A percentile compares a stretch with the other conserved stretches of the same genome.
phyloP scores from a whole-genome alignment of 2,113 vertebrate species.

The Carassius carassius region DNA sequence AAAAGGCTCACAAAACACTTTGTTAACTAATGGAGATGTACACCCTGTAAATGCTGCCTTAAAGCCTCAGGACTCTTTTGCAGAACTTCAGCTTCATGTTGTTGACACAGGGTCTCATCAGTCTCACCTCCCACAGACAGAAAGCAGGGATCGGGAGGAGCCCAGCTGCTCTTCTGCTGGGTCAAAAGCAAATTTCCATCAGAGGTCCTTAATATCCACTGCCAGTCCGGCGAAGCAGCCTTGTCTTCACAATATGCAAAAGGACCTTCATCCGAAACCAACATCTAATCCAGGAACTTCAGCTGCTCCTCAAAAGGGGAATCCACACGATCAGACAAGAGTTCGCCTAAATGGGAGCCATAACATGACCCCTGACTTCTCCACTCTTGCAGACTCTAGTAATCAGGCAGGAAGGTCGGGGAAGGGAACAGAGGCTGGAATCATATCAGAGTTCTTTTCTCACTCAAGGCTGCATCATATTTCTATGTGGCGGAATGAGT shows the following conservation, averaged over 20 bases:
- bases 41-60: slow-evolving; percentile 90
- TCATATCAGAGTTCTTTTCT: slow-evolving; percentile 95
- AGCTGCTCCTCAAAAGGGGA: slow-evolving; percentile 49
- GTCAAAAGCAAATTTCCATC: slow-evolving; percentile 51
- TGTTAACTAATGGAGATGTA: slow-evolving; percentile 84
- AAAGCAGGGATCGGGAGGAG: neutral
- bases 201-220: slow-evolving; percentile 62
- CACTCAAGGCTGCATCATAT: slow-evolving; percentile 96
- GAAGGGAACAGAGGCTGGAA: slow-evolving; percentile 77
- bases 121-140: slow-evolving; percentile 48
- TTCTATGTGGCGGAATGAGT: slow-evolving; percentile 90
- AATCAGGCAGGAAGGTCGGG: slow-evolving; percentile 61
- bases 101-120: slow-evolving; percentile 48
- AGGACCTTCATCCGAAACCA: slow-evolving; percentile 49
- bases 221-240: slow-evolving; percentile 65
- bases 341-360: slow-evolving; percentile 88
- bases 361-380: slow-evolving; percentile 80
- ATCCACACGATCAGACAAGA: slow-evolving; percentile 23
- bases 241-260: slow-evolving; percentile 42
- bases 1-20: slow-evolving; percentile 70
- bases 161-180: slow-evolving; percentile 44
- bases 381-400: slow-evolving; percentile 65
- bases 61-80: slow-evolving; percentile 81
- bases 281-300: slow-evolving; percentile 56
- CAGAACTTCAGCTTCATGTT: slow-evolving; percentile 58